Evolutionary conservation across 2,113 vertebrate genomes (phyloP), one percentile per base, ranked within the genome.

Genomic region (Poecilia latipinna): DNA sequence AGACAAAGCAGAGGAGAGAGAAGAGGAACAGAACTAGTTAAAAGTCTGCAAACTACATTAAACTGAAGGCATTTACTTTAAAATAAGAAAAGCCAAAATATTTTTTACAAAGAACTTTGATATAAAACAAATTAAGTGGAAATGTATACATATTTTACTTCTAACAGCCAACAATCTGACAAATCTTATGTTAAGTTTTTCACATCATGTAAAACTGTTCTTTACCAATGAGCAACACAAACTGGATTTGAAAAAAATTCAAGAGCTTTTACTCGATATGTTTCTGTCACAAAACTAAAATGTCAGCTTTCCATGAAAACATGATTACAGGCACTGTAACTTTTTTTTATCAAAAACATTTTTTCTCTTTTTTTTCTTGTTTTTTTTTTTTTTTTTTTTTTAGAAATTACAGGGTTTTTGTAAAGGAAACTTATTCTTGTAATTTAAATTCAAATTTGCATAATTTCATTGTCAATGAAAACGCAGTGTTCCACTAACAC

Each of bases 11-110:
- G 26, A 62, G 24, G 51, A 57, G 51, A 57, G 51, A 57, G 51
- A 51, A 12, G 61, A 17, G 65, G 64, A 77, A 68, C 35, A 44
- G 60, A 74, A 76, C 12, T 72, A 74, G 75, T 71, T 68, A 74
- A 70, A 72, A 76, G 48, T 71, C 69, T 28, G 12, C 51, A 17
- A 69, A 42, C 64, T 39, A 62, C 0, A 65, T 2, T 74, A 26
- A 72, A 68, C 66, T 31, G 63, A 39, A 74, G 51, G 26, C 26
- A 29, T 32, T 19, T 3, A 42, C 63, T 63, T 62, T 54, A 66
- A 78, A 70, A 31, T 44, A 62, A 6, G 62, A 69, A 11, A 62
- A 31, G 12, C 44, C 35, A 0, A 74, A 42, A 42, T 71, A 44
- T 39, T 63, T 32, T 37, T 3, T 24, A 67, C 54, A 39, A 63